Base-by-base conservation (phyloP, 2,113 vertebrate genomes). In the Euleptes europaea region DNA sequence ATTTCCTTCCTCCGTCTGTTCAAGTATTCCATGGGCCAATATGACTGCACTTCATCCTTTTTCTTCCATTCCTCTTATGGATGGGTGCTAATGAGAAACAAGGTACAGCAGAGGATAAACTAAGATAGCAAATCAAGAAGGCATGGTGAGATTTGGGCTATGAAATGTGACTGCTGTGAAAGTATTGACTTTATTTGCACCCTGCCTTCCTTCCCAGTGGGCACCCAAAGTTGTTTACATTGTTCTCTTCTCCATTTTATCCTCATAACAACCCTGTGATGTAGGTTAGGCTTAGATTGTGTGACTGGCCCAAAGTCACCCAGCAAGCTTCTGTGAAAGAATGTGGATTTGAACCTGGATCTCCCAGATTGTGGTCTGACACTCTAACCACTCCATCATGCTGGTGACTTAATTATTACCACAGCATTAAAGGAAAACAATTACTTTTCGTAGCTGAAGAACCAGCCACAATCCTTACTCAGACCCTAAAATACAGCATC, bases 41-140 rank as follows among this genome's bases (percentile, higher is more conserved):
- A 69, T 35, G 31, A n/a, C 13, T 23, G 31, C 5, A 42, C 28
- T 49, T 67, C n/a, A 11, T 19, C 31, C 35, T 67, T n/a, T 80
- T 78, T 0, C 0, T 69, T 12, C 2, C 9, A 9, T 40, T 74
- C 35, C 42, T 63, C 31, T 49, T 60, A 60, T 47, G 10, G 44
- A 47, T 47, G 44, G 44, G 10, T 47, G 44, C 44, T 47, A 47
- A 47, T 47, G 44, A 47, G 44, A 47, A 47, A 47, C 5, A 10
- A 47, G 44, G 44, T 47, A 47, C 44, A 47, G 44, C 44, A 6
- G 44, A 47, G 44, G 44, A 47, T 47, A 47, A 47, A 5, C 44
- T 47, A 69, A 81, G n/a, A 54, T 57, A 47, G 44, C 44, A 47
- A 47, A 47, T 47, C n/a, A 47, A 0, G 47, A 35, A 69, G 31